Conservation (phyloP, 2,888 invertebrate species). For the Seira musarum region DNA sequence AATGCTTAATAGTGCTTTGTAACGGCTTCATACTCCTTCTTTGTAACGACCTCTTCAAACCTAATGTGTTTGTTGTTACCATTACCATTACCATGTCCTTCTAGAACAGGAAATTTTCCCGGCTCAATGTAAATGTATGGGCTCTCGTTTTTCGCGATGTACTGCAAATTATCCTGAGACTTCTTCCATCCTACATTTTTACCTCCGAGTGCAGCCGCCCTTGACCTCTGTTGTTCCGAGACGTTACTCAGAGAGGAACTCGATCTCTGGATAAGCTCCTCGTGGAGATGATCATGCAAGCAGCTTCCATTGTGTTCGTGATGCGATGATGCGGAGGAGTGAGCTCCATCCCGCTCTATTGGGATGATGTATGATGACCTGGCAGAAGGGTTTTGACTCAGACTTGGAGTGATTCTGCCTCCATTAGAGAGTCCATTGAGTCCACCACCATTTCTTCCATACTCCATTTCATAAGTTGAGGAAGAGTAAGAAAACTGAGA, state of each 20-base stretch:
- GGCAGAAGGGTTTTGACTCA: background rate
- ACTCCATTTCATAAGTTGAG: conserved; percentile 20
- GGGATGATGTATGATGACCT: conserved; percentile 50
- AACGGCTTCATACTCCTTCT: conserved; percentile 58
- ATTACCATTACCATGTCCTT: conserved; percentile 1
- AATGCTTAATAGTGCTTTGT: conserved; percentile 31
- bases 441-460: background rate
- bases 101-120: conserved; percentile 59
- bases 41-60: conserved; percentile 59
- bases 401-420: conserved; percentile 40
- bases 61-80: conserved; percentile 49
- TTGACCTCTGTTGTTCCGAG: background rate
- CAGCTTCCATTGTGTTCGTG: conserved; percentile 41
- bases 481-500: conserved; percentile 50
- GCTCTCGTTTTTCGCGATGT: conserved; percentile 56
- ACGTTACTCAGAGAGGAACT: background rate
- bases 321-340: conserved; percentile 20
- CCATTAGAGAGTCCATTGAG: conserved; percentile 30
- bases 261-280: conserved; percentile 23
- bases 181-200: conserved; percentile 37
- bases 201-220: conserved; percentile 34
- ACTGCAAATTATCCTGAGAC: conserved; percentile 57
- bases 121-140: conserved; percentile 56
- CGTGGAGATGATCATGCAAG: conserved; percentile 31
- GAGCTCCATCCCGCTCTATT: conserved; percentile 51